Evolutionary conservation across 1,140 invertebrate genomes (phyloP).

Genomic region (Cydia splendana): DNA sequence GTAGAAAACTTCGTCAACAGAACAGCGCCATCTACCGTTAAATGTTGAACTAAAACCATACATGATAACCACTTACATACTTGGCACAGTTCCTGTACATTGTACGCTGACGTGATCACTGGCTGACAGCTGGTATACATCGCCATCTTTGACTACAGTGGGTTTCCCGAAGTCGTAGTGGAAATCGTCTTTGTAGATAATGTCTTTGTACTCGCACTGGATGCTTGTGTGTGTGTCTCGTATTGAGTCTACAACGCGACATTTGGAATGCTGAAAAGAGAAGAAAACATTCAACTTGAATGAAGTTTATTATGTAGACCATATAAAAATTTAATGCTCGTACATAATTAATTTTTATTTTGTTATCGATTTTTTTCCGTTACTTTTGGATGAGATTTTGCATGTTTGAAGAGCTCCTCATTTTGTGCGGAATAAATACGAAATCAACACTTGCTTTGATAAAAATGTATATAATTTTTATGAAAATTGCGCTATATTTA

Average conservation of each 20-base stretch:
- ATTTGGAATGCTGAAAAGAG: conserved; percentile 33
- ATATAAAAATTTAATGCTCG: too few relatives aligned
- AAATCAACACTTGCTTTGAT: too few relatives aligned
- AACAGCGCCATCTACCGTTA: neutral
- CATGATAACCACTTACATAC: conserved; percentile 1
- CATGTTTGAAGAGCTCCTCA: too few relatives aligned
- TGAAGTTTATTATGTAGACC: too few relatives aligned
- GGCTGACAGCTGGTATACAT: neutral
- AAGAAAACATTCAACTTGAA: neutral
- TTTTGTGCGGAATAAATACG: too few relatives aligned
- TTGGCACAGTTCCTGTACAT: conserved; percentile 10
- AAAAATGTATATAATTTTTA: too few relatives aligned
- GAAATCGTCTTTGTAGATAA: conserved; percentile 22
- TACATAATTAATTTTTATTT: neutral
- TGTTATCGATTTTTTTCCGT: too few relatives aligned
- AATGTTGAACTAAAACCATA: neutral
- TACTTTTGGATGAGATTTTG: too few relatives aligned
- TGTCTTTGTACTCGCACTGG: conserved; percentile 29
- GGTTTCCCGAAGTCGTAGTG: neutral
- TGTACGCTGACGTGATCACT: conserved; percentile 33
- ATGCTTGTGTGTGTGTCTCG: neutral
- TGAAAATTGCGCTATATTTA: too few relatives aligned
- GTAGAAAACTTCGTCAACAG: neutral
- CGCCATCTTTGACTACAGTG: neutral
- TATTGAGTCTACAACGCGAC: conserved; percentile 24